Evolutionary conservation across 2,113 vertebrate genomes (phyloP), one percentile per base, ranked within the genome.

Genomic region (Lagopus muta): DNA sequence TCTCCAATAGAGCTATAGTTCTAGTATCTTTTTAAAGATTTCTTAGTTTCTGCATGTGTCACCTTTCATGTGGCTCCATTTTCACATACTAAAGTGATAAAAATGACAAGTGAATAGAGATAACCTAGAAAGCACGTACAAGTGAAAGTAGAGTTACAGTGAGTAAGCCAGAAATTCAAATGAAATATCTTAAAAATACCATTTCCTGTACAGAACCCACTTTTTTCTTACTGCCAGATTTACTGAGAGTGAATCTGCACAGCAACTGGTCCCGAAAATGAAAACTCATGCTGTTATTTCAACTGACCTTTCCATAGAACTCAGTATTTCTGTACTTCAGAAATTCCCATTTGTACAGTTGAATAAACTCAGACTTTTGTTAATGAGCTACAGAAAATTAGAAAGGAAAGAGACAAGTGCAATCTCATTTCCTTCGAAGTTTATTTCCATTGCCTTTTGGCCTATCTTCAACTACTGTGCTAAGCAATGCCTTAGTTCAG

Each of bases 91-190:
- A 10, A 67, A 86, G n/a, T 11, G 28, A 67, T 40, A 86, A 70
- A 58, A 22, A 16, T 82, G 17, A 22, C 12, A 28, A 50, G 24
- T 0, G 2, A 54, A 21, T 50, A 66, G 34, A 86, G 14, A 54
- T 30, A 80, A 21, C 3, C 5, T 66, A 2, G 4, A 20, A 58
- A 28, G 13, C 32, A 48, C 10, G 17, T 22, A 0, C 28, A 75
- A 64, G 3, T 67, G 50, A 55, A 83, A 15, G 10, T 62, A 81
- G 36, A 55, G 20, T 43, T 80, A n/a, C 0, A 32, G 11, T n/a
- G 9, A 65, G 13, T 8, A 42, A 79, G 91, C 4, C 54, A 60
- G 14, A 20, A 76, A 61, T 65, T 79, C 43, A 72, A 5, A 30
- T 22, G 32, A 58, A 76, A 40, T 1, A 13, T 28, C 27, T 40